These are phyloP conservation scores for Copidosoma aretas DNA, from an alignment of 2,888 invertebrate species.

Conservation along the genomic window DNA sequence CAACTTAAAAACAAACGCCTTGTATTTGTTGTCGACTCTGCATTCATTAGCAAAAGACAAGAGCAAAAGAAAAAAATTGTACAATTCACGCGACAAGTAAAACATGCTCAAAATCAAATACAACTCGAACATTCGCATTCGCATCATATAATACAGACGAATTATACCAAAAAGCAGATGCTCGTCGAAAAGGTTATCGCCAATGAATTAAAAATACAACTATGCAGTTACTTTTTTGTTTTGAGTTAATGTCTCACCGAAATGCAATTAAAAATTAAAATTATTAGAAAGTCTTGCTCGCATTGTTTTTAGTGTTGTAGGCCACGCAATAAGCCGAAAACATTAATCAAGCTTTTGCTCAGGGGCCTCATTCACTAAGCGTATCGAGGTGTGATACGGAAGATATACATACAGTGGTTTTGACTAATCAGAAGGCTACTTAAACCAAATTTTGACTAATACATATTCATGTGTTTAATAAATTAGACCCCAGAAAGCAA, in stretches of 20 bases:
- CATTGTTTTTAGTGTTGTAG: slow-evolving; percentile 20
- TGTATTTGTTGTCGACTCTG: slow-evolving; percentile 29
- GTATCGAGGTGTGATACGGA: too few relatives aligned
- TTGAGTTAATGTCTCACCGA: slow-evolving; percentile 33
- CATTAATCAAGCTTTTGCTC: too few relatives aligned
- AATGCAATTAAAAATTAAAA: slow-evolving; percentile 36
- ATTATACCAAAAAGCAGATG: too few relatives aligned
- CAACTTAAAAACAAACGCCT: slow-evolving; percentile 36
- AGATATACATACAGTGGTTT: too few relatives aligned
- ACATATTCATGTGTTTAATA: slow-evolving; percentile 8
- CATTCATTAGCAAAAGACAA: slow-evolving; percentile 1
- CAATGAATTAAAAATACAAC: slow-evolving; percentile 31
- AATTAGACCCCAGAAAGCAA: slow-evolving; percentile 2
- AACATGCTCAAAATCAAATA: slow-evolving; percentile 27
- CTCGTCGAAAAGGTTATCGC: slow-evolving; percentile 33
- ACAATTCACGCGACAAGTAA: slow-evolving; percentile 32
- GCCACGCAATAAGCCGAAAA: slow-evolving; percentile 24
- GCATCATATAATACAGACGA: slow-evolving; percentile 38
- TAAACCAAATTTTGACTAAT: not conserved
- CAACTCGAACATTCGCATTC: slow-evolving; percentile 34
- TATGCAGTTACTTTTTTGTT: slow-evolving; percentile 32
- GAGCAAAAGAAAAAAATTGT: slow-evolving; percentile 27
- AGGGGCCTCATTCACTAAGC: too few relatives aligned
- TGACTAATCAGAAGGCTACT: too few relatives aligned
- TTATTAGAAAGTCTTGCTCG: slow-evolving; percentile 35